Evolutionary conservation across 2,888 invertebrate species (phyloP), one percentile per base, ranked within the genome.

Genomic region (Trilocha varians): DNA sequence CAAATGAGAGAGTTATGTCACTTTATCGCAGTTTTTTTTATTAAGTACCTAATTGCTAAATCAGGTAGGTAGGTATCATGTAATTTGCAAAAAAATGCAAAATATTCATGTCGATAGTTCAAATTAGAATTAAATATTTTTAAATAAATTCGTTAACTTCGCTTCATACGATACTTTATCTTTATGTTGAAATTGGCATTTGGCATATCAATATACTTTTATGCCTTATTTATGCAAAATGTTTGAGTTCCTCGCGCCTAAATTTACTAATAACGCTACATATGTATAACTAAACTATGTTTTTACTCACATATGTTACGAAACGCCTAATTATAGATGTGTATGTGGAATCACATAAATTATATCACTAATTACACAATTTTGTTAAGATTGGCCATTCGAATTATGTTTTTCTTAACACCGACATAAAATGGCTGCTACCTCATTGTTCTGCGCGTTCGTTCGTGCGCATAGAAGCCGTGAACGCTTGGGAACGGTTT

Each of bases 361-460:
- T 83, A 82, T 71, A 78, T 69, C 85, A 85, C 85, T 85, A 85
- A 85, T 85, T 84, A 84, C 84, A 84, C 83, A 82, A 85, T 84
- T 84, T 83, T 62, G 77, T 73, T 78, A 84, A 84, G 80, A 85
- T 85, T 85, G 84, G 85, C 84, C 86, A 87, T 87, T 86, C 84
- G 85, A 82, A 85, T 84, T 82, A 85, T 84, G 84, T 86, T 85
- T 85, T 85, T 84, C 83, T 84, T 84, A 78, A 78, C 85, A 85
- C 84, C 83, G 83, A 85, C 77, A 85, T 87, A 87, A 87, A 85
- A 87, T 87, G 86, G 86, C 86, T 83, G 86, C 84, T 86, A 84
- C 83, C 85, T 85, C 85, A 85, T 85, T 85, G 86, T 85, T 84
- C 84, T 87, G 86, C 86, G 86, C 86, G 85, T 75, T 85, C 82